Base-by-base conservation (phyloP, 1,140 invertebrate genomes). In the Macrobrachium rosenbergii region DNA sequence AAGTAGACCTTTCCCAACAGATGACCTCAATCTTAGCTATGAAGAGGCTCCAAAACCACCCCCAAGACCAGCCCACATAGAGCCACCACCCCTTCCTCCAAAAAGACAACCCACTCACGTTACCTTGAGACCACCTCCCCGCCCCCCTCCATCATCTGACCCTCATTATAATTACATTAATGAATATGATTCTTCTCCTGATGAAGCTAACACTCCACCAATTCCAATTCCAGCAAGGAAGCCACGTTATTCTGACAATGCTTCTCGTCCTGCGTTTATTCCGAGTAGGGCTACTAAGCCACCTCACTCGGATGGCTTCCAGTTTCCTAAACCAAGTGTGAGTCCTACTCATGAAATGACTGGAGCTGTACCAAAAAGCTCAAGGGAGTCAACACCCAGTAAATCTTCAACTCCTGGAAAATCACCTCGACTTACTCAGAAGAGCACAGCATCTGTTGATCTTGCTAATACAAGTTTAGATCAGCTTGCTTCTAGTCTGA, bases 31-130 rank as follows among this genome's bases (percentile, higher is more conserved):
- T 45, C 73, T 88, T 19, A 84, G 87, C 60, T 88, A 83, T 79
- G 89, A 90, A 28, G 89, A 90, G 73, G 89, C 89, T n/a, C 89
- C 89, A n/a, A 85, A 87, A 37, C 89, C 89, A 64, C 89, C 89
- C 19, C 89, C 89, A 10, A 81, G 89, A 67, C 89, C 89, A 64
- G 89, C 89, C 60, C 89, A 88, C 59, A 86, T 90, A 58, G 89
- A 90, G 73, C 89, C 89, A 23, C 89, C 89, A 63, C 89, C 89
- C 14, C 80, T 90, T 12, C 89, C 89, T 43, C 89, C 89, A 37
- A 90, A 90, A 62, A 83, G 89, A 59, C 89, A 88, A 63, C 89
- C 89, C 11, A 88, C 89, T 76, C 86, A 90, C 67, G 79, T 90
- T 45, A 83, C 84, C 52, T 58, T 90, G 12, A 77, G 87, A 75